These are phyloP conservation scores for Dolichopus griseipennis DNA, from an alignment of 2,888 invertebrate species.

Conservation along the genomic window DNA sequence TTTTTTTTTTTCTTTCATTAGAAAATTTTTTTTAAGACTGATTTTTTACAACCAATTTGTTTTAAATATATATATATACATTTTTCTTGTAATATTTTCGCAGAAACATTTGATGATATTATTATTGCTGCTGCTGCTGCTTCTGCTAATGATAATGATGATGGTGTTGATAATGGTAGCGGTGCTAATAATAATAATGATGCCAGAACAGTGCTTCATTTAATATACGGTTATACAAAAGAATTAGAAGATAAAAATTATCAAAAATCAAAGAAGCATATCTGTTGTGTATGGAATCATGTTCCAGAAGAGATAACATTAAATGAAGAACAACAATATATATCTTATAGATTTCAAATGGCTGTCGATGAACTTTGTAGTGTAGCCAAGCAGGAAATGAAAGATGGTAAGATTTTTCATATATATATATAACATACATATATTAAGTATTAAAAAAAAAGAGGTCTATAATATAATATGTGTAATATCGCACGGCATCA, in stretches of 20 bases:
- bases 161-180: conserved; percentile 9
- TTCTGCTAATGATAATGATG: conserved; percentile 13
- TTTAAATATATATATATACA: too few species aligned
- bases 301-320: conserved; percentile 29
- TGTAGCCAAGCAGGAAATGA: conserved; percentile 42
- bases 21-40: not conserved
- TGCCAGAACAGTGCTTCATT: conserved; percentile 15
- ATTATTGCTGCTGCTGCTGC: conserved; percentile 3
- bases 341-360: conserved; percentile 47
- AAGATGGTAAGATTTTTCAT: conserved; percentile 29
- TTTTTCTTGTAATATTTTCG: not conserved
- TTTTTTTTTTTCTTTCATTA: not conserved
- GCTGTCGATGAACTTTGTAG: conserved; percentile 47
- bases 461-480: too few species aligned
- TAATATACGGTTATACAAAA: conserved; percentile 29
- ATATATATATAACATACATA: too few species aligned
- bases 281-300: conserved; percentile 29
- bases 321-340: conserved; percentile 24
- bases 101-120: not conserved
- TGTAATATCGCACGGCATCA: too few species aligned
- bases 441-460: too few species aligned
- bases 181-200: not conserved
- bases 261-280: conserved; percentile 29
- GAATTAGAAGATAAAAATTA: conserved; percentile 31
- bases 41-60: not conserved